These are phyloP conservation scores for Dicyrtoma fusca DNA, from an alignment of 2,888 invertebrate species.

Conservation along the genomic window DNA sequence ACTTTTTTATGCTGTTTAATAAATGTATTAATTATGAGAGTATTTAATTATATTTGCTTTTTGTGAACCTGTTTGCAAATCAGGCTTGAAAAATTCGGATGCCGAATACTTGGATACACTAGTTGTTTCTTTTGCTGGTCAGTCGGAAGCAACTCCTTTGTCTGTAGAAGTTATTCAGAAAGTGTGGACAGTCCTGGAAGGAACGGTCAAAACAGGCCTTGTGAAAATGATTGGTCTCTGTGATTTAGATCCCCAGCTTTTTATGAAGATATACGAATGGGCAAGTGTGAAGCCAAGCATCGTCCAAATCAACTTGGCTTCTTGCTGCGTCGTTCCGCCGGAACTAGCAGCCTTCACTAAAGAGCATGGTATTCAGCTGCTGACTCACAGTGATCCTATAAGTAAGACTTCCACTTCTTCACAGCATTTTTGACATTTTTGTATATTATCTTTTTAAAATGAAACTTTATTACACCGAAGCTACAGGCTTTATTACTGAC, in stretches of 20 bases:
- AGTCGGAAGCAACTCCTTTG: constrained; percentile 56
- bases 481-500: no score
- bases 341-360: constrained; percentile 86
- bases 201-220: constrained; percentile 68
- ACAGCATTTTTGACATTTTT: neutral
- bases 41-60: constrained; percentile 1
- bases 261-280: constrained; percentile 75
- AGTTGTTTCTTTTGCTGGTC: constrained; percentile 70
- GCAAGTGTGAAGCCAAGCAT: constrained; percentile 81
- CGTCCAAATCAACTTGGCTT: constrained; percentile 88
- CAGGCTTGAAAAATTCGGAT: constrained; percentile 45
- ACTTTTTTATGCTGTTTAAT: no score
- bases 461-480: neutral
- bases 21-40: neutral
- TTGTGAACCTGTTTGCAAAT: neutral
- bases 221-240: constrained; percentile 81
- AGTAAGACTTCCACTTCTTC: constrained; percentile 64
- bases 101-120: constrained; percentile 73
- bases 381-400: constrained; percentile 93
- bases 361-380: constrained; percentile 84
- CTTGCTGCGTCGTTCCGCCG: constrained; percentile 93
- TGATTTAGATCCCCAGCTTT: constrained; percentile 81
- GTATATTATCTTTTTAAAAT: neutral
- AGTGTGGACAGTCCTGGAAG: constrained; percentile 78
- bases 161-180: constrained; percentile 69